Conservation (phyloP, 2,113 vertebrate genomes). For the Aptenodytes patagonicus region DNA sequence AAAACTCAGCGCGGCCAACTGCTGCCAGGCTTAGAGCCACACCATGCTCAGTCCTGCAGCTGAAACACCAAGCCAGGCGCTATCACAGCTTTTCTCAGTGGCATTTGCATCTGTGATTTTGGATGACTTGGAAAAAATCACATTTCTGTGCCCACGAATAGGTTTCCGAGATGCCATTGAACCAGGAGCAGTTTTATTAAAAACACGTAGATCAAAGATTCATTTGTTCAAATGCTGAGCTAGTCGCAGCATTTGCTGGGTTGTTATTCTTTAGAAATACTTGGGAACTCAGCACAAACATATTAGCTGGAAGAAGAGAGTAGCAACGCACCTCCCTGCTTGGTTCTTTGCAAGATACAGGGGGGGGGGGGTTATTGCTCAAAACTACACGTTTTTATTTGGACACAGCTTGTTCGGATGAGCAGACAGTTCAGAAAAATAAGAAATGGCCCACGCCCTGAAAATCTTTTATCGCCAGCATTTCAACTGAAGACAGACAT, state of each 20-base stretch:
- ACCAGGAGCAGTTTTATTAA: not conserved
- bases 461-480: not conserved
- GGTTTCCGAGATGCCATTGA: fast-evolving
- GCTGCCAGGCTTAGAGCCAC: not conserved
- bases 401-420: not conserved
- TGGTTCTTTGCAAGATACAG: not conserved
- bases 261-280: not conserved
- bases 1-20: not conserved
- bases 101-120: not conserved
- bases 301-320: not conserved
- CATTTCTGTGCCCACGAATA: not conserved
- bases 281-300: not conserved
- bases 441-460: conserved; percentile 10
- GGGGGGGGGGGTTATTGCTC: not conserved
- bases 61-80: not conserved
- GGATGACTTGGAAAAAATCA: not conserved
- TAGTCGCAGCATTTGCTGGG: not conserved
- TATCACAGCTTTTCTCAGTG: fast-evolving
- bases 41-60: fast-evolving
- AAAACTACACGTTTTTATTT: not conserved
- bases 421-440: conserved; percentile 17
- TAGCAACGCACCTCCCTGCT: not conserved
- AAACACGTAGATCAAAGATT: not conserved
- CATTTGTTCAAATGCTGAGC: not conserved
- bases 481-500: conserved; percentile 12